phyloP scores from a whole-genome alignment of 2,888 invertebrate species.

The Pherbina coryleti region DNA sequence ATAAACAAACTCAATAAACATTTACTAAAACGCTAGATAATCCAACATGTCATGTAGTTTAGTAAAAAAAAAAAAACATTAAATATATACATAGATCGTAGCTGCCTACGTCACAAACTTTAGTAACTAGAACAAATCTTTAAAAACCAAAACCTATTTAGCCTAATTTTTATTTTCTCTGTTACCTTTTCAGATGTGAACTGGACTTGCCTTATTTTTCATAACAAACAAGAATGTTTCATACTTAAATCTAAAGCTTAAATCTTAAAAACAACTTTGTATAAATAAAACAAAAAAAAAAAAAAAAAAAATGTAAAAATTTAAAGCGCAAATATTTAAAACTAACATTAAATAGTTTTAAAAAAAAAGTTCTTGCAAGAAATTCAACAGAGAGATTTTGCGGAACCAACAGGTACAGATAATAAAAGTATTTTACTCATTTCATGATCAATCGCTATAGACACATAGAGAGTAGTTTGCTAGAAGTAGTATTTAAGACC shows the following conservation, averaged over 20 bases:
- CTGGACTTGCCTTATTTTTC: constrained; percentile 29
- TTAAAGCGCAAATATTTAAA: neutral
- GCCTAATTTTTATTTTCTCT: constrained; percentile 5
- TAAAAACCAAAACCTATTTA: neutral
- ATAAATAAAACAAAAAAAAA: neutral
- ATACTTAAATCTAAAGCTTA: neutral
- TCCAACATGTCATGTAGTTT: constrained; percentile 6
- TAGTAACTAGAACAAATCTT: neutral
- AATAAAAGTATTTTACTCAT: neutral
- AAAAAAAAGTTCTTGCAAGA: neutral
- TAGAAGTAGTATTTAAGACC: too few species aligned
- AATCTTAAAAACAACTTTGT: neutral
- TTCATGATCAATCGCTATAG: too few species aligned
- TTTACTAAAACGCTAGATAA: neutral
- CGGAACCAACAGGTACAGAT: constrained; percentile 36
- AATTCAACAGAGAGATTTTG: constrained; percentile 34
- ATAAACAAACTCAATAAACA: too few species aligned
- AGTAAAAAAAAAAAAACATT: neutral
- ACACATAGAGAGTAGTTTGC: too few species aligned
- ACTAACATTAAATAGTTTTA: constrained; percentile 11
- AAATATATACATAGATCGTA: neutral
- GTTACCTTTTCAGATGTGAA: constrained; percentile 29
- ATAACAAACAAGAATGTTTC: neutral
- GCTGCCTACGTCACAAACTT: constrained; percentile 13
- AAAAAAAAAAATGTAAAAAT: constrained; percentile 16